A percentile compares a stretch with the other conserved stretches of the same genome.
phyloP scores from a whole-genome alignment of 1,140 invertebrate genomes.

The Heliothis virescens region DNA sequence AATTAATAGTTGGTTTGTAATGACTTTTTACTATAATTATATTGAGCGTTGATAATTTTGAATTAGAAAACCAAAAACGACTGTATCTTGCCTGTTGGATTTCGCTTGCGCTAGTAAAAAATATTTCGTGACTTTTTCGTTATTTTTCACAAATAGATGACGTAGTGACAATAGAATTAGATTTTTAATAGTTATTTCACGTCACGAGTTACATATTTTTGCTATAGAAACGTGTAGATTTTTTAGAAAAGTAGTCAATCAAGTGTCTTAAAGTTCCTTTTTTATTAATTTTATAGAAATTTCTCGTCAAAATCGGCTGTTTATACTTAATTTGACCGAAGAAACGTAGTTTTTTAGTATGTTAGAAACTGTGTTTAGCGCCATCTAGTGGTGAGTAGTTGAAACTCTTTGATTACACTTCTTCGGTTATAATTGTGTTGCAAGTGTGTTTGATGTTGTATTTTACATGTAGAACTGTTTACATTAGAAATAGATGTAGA shows the following conservation, averaged over 20 bases:
- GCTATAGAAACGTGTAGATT: not conserved
- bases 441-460: slow-evolving; percentile 10
- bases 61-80: slow-evolving; percentile 15
- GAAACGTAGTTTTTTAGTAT: not conserved
- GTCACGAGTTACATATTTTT: slow-evolving; percentile 31
- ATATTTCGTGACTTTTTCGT: slow-evolving; percentile 3
- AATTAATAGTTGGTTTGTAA: too few species aligned
- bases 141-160: not conserved
- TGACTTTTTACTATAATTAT: too few species aligned
- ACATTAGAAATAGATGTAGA: slow-evolving; percentile 19
- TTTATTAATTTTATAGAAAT: not conserved
- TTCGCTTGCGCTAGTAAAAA: slow-evolving; percentile 30
- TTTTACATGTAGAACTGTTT: slow-evolving; percentile 20
- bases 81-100: slow-evolving; percentile 49
- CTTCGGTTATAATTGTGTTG: not conserved
- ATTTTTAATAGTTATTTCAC: not conserved
- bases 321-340: not conserved
- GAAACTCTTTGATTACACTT: slow-evolving; percentile 6
- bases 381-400: slow-evolving; percentile 31
- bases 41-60: too few species aligned
- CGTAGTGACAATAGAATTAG: not conserved
- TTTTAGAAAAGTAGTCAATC: slow-evolving; percentile 41
- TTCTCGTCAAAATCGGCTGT: slow-evolving; percentile 44
- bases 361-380: slow-evolving; percentile 14
- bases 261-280: slow-evolving; percentile 22